Evolutionary conservation across 1,140 invertebrate species (phyloP).

Genomic region (Ptiloglossa arizonensis): DNA sequence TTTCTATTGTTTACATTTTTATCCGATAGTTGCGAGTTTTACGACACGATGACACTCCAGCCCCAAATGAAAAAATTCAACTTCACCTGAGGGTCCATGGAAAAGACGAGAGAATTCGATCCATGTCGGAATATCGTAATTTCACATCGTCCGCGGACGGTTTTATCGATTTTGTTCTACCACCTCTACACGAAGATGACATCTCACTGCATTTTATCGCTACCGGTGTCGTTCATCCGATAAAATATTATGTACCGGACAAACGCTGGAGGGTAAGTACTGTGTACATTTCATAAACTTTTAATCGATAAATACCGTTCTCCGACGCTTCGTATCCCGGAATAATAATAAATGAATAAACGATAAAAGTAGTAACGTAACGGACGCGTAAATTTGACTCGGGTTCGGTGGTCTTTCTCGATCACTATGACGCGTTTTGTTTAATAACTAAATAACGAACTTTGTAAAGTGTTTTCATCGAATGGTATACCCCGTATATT

Average conservation of each 20-base stretch:
- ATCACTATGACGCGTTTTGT: no score
- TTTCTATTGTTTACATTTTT: slow-evolving; percentile 12
- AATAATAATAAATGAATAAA: no score
- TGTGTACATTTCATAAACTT: no score
- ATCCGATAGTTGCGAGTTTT: slow-evolving; percentile 71
- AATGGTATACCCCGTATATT: no score
- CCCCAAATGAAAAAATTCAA: slow-evolving; percentile 77
- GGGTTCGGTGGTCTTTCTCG: no score
- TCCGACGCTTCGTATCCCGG: no score
- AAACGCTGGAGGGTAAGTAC: slow-evolving; percentile 78
- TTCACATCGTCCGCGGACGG: slow-evolving; percentile 77
- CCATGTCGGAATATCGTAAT: slow-evolving; percentile 78
- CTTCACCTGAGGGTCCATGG: slow-evolving; percentile 75
- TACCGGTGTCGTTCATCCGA: slow-evolving; percentile 78
- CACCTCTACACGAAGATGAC: slow-evolving; percentile 76
- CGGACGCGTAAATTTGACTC: no score
- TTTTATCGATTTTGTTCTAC: slow-evolving; percentile 79
- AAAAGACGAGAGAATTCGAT: slow-evolving; percentile 76
- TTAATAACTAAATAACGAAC: no score
- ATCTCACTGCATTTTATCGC: slow-evolving; percentile 78
- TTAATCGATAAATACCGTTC: no score
- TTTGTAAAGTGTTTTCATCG: no score
- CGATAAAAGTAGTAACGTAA: no score
- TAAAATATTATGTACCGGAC: slow-evolving; percentile 79
- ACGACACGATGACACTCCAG: slow-evolving; percentile 75